These are phyloP conservation scores for Cladopsammia gracilis DNA, from an alignment of 64 coral and sea anemone species.

Conservation along the genomic window DNA sequence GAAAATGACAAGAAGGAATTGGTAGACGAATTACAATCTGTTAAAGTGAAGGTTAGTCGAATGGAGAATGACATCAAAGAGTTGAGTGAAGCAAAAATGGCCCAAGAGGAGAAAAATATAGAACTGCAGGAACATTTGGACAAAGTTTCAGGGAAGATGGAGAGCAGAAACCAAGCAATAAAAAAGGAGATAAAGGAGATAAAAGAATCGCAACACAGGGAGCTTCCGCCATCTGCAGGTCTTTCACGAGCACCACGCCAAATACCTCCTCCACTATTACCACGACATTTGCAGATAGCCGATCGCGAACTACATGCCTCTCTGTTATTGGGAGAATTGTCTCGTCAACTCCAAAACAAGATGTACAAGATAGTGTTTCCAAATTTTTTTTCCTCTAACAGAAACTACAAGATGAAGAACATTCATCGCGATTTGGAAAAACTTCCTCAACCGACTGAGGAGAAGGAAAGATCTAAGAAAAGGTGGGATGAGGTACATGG, in stretches of 20 bases:
- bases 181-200: slow-evolving; percentile 23
- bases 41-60: slow-evolving; percentile 20
- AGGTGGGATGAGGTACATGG: slow-evolving; percentile 11
- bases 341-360: slow-evolving; percentile 30
- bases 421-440: slow-evolving; percentile 8
- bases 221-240: background rate
- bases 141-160: background rate
- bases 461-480: background rate
- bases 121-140: slow-evolving; percentile 20
- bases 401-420: slow-evolving; percentile 47
- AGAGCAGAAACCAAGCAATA: slow-evolving; percentile 21
- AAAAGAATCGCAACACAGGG: slow-evolving; percentile 7
- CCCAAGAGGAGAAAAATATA: slow-evolving; percentile 31
- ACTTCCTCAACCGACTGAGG: background rate
- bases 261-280: background rate
- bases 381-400: background rate
- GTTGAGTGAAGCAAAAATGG: background rate
- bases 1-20: slow-evolving; percentile 49
- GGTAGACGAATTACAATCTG: slow-evolving; percentile 30
- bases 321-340: slow-evolving; percentile 44
- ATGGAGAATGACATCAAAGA: slow-evolving; percentile 40
- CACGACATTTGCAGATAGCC: background rate
- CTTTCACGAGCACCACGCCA: background rate
- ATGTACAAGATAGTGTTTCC: slow-evolving; percentile 50
- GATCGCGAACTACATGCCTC: slow-evolving; percentile 15